Evolutionary conservation across 1,140 invertebrate species (phyloP), one percentile per base, ranked within the genome.

Genomic region (Dendroctonus ponderosae): DNA sequence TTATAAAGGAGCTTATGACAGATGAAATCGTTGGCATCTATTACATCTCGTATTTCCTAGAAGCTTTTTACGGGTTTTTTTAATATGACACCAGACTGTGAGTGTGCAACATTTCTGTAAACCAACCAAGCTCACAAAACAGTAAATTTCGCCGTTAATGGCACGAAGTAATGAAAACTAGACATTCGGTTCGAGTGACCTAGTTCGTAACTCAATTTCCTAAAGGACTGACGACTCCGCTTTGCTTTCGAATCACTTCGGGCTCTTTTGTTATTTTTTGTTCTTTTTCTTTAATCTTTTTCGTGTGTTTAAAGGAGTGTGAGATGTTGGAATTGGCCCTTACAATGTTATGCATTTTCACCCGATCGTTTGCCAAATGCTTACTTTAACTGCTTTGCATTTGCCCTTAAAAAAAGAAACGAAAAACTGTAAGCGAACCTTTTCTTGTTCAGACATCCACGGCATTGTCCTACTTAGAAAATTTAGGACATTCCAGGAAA

Each of bases 181-280:
- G 62, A 65, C 62, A 50, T 65, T 65, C 53, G 52, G 53, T 65
- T 40, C 53, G 62, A 49, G 37, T 65, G 62, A 65, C 62, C 62
- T 65, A 65, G 42, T 65, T 65, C 44, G 62, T 65, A 65, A 65
- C 62, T 65, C 62, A 65, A 65, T 65, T 65, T 65, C 62, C 62
- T 65, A 12, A 54, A 65, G 62, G 43, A 65, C 61, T 62, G 60
- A 62, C 60, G 48, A 52, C 61, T 54, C 26, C 52, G 50, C 59
- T 52, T 60, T 49, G 58, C 58, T 60, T 62, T 62, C 39, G 40
- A 63, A 63, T 63, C 50, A 63, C 61, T 63, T 46, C 42, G 15
- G 43, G 42, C 52, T 54, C n/a, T 54, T n/a, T 40, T 39, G 8
- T n/a, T 39, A 40, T 52, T 7, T 40, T 48, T 62, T 62, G 51